A percentile compares a stretch with the other conserved stretches of the same genome.
Conservation (phyloP, 1,140 invertebrate species). For the Drosophila murphyi region DNA sequence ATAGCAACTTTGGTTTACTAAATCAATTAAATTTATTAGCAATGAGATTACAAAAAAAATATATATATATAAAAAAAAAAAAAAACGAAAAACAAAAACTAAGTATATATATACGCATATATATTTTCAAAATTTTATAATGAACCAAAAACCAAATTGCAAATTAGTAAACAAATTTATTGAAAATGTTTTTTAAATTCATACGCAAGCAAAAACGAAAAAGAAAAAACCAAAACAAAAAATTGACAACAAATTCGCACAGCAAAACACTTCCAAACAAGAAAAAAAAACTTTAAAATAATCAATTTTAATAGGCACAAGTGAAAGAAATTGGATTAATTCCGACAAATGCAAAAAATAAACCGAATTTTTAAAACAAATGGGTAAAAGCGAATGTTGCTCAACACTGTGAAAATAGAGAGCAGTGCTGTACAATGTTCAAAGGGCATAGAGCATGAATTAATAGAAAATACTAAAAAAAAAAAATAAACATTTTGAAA, state of each 20-base stretch:
- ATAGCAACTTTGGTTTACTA: slow-evolving; percentile 67
- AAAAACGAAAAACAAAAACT: slow-evolving; percentile 19
- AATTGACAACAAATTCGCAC: slow-evolving; percentile 74
- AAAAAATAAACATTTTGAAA: background rate
- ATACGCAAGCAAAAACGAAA: slow-evolving; percentile 64
- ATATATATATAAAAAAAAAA: slow-evolving; percentile 20
- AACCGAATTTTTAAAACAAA: slow-evolving; percentile 76
- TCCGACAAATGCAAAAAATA: slow-evolving; percentile 48
- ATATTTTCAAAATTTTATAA: slow-evolving; percentile 83
- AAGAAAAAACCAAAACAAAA: slow-evolving; percentile 31
- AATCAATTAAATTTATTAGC: slow-evolving; percentile 78
- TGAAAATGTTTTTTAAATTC: slow-evolving; percentile 79
- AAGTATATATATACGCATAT: slow-evolving; percentile 64
- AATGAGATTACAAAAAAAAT: slow-evolving; percentile 63
- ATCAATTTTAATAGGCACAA: slow-evolving; percentile 75
- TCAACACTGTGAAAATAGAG: slow-evolving; percentile 7
- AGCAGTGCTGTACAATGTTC: slow-evolving; percentile 33
- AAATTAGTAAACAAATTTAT: slow-evolving; percentile 79
- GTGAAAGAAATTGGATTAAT: slow-evolving; percentile 41
- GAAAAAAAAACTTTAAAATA: slow-evolving; percentile 30
- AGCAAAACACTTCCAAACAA: slow-evolving; percentile 77
- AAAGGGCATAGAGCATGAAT: slow-evolving; percentile 14
- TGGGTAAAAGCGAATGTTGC: slow-evolving; percentile 15
- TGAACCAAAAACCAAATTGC: slow-evolving; percentile 57
- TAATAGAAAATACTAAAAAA: slow-evolving; percentile 27